Evolutionary conservation across 2,113 vertebrate species (phyloP).

Genomic region (Aphyosemion australe): DNA sequence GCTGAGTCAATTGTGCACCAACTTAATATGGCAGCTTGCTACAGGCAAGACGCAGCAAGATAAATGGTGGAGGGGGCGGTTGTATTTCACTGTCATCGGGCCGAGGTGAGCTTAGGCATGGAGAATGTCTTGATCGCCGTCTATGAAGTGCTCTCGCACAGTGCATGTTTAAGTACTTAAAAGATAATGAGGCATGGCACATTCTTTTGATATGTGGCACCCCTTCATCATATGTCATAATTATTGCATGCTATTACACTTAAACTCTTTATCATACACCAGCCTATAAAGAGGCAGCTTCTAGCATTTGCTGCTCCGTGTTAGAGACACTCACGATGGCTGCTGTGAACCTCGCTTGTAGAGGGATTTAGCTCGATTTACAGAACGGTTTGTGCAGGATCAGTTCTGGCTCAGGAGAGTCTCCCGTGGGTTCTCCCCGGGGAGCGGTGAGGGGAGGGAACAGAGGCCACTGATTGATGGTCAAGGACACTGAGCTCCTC

Average conservation of each 20-base stretch:
- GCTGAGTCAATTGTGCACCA: conserved; percentile 53
- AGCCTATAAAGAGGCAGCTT: background rate
- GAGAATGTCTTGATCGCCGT: conserved; percentile 50
- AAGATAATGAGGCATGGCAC: conserved; percentile 15
- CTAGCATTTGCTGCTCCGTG: conserved; percentile 16
- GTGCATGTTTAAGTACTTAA: conserved; percentile 11
- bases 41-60: conserved; percentile 40
- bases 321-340: conserved; percentile 46
- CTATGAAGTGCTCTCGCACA: conserved; percentile 22
- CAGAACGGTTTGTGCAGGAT: conserved; percentile 53
- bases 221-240: conserved; percentile 25
- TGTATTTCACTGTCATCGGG: conserved; percentile 55
- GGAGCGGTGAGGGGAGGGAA: conserved; percentile 56
- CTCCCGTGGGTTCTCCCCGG: conserved; percentile 61
- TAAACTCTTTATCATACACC: conserved; percentile 5
- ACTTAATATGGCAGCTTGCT: conserved; percentile 48
- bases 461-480: conserved; percentile 80
- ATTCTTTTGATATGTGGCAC: conserved; percentile 20
- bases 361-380: conserved; percentile 59
- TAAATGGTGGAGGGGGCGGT: conserved; percentile 26
- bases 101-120: conserved; percentile 45
- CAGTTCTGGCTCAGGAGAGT: conserved; percentile 63
- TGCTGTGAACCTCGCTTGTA: conserved; percentile 50
- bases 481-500: conserved; percentile 77
- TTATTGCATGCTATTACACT: conserved; percentile 14